Percentiles rank a stretch among this genome's conserved stretches.
Conservation (phyloP, 2,797 vertebrate genomes). For the Myripristis jacobus region DNA sequence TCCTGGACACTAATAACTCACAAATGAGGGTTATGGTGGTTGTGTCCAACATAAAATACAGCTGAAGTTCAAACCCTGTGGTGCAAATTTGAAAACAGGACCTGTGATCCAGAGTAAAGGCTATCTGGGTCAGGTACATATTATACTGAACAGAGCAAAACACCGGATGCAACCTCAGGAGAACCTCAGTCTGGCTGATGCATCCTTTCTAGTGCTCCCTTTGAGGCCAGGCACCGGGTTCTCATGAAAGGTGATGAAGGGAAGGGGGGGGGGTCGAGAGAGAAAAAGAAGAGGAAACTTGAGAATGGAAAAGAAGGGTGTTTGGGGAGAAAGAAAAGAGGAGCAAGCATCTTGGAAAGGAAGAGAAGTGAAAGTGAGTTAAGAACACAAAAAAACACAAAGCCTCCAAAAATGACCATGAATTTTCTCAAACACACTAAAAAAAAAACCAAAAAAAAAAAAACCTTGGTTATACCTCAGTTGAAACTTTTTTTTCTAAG, state of each 20-base stretch:
- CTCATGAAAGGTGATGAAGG: slow-evolving; percentile 71
- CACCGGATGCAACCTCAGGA: slow-evolving; percentile 60
- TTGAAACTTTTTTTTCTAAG: slow-evolving; percentile 63
- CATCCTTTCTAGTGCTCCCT: slow-evolving; percentile 75
- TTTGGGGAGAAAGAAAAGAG: slow-evolving; percentile 38
- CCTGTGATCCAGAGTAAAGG: slow-evolving; percentile 75
- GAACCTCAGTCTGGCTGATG: slow-evolving; percentile 74
- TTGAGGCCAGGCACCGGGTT: slow-evolving; percentile 68
- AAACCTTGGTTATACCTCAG: slow-evolving; percentile 43
- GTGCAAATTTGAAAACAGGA: slow-evolving; percentile 66
- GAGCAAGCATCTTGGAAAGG: slow-evolving; percentile 19
- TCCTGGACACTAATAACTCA: too few relatives aligned
- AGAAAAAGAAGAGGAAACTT: slow-evolving; percentile 60
- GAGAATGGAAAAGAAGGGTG: slow-evolving; percentile 59
- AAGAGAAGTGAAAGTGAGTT: slow-evolving; percentile 26
- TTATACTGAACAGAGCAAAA: slow-evolving; percentile 72
- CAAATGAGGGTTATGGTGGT: slow-evolving; percentile 39
- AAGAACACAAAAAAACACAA: slow-evolving; percentile 26
- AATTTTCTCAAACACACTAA: slow-evolving; percentile 50
- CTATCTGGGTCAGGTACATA: slow-evolving; percentile 72
- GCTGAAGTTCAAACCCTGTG: slow-evolving; percentile 46
- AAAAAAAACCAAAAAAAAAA: too few relatives aligned
- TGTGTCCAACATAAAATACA: slow-evolving; percentile 62
- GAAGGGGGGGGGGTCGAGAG: slow-evolving; percentile 56
- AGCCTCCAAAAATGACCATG: slow-evolving; percentile 23